Base-by-base conservation (phyloP, 2,888 invertebrate genomes). In the Operophtera brumata region DNA sequence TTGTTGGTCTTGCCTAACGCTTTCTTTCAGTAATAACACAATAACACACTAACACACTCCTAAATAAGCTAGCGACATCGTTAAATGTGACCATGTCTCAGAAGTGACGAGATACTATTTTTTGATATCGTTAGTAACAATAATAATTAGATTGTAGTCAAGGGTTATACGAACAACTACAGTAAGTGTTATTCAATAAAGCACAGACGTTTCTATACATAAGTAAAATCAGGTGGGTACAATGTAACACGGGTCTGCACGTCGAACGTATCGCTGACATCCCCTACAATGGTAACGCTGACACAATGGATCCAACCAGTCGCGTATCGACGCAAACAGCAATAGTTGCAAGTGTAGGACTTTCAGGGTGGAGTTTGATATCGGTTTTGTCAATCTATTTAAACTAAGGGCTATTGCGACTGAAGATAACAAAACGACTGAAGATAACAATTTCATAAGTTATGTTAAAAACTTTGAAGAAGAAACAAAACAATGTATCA, bases 231-330 rank as follows among this genome's bases (percentile, higher is more conserved):
- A 11, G 34, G 3, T 34, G 6, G 30, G 30, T 8, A 4, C 8
- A 30, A 3, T 11, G 34, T 34, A 6, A 34, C 47, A 44, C 43
- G 28, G 12, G 39, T 42, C 14, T 14, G 28, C 26, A 48, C 4
- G 20, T 20, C 4, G 20, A 20, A 54, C 47, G 58, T 60, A 66
- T 60, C 56, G 34, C 36, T 77, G 73, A 77, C 81, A 76, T 77
- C 51, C 54, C 59, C 62, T 61, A 79, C 78, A 81, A 79, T 80
- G 59, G 71, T 71, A 69, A 69, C 71, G 65, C 66, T 72, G 58
- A 71, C 71, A 82, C 82, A 81, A 82, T 80, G 67, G 69, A 68
- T 63, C 69, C 74, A 78, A 78, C 78, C 78, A 78, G 78, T 81
- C 78, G 77, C 71, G 73, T 77, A 81, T 80, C 79, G 77, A 67